Conservation (phyloP, 35 echinoderm and acorn worm genomes). For the Apostichopus californicus region DNA sequence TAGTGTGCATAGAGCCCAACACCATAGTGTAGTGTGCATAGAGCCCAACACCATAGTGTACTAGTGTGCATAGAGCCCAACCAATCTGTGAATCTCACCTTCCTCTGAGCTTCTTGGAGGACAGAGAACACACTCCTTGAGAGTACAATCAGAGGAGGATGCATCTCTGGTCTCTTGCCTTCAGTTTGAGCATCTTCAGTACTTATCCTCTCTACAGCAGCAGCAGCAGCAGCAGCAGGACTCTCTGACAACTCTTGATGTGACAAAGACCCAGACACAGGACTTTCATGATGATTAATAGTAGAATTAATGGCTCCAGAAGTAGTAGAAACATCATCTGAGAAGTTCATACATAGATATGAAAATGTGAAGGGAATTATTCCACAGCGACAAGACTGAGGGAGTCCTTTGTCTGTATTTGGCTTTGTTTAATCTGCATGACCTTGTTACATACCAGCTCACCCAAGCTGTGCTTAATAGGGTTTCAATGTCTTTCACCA, state of each 20-base stretch:
- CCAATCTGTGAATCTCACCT: conserved; percentile 10
- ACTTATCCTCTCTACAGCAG: not conserved
- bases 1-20: no score
- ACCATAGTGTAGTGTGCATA: no score
- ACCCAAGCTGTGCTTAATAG: no score
- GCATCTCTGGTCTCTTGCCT: not conserved
- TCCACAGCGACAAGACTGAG: no score
- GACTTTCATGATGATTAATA: not conserved
- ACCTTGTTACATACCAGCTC: no score
- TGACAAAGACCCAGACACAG: not conserved
- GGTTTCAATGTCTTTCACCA: no score
- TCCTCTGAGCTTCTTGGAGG: conserved; percentile 28
- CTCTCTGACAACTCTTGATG: not conserved
- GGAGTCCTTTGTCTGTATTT: no score
- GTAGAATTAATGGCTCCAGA: not conserved
- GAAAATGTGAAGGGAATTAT: no score
- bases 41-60: no score
- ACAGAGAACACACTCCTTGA: conserved; percentile 39
- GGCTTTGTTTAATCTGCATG: no score
- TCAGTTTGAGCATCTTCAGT: not conserved
- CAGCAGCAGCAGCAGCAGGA: not conserved
- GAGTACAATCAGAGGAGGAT: conserved; percentile 30
- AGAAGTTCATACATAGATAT: no score
- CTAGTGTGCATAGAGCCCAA: not conserved
- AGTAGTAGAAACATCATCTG: not conserved